Evolutionary conservation across 2,888 invertebrate species (phyloP), one percentile per base, ranked within the genome.

Genomic region (Fissipunctia ypsillon): DNA sequence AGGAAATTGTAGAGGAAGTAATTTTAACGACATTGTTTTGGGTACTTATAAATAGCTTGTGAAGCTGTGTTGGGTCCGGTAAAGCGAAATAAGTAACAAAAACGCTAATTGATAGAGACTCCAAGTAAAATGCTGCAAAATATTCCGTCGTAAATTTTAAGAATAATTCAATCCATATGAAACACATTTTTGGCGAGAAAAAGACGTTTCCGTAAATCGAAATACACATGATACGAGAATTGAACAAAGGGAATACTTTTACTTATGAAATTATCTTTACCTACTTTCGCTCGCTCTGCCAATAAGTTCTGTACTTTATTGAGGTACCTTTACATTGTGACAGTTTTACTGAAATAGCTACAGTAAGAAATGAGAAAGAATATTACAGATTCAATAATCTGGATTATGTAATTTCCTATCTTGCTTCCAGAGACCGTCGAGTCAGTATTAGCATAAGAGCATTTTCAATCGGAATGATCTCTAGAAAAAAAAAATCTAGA

Each of bases 381-480:
- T 78, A 81, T 85, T 76, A 81, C 69, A 54, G 76, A 76, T 84
- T 87, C 78, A 87, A 85, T 86, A 82, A 86, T 87, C 80, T 76
- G 76, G 78, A 87, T 84, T 85, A 82, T 63, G 76, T 80, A 67
- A 85, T 83, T 83, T 69, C 79, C 81, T 81, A 81, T 85, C 82
- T 84, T 77, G 69, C 71, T 79, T 73, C 72, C 76, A 80, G 73
- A 76, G 76, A 82, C 76, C 81, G 71, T 82, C 68, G 80, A 80
- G 78, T 81, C 57, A 84, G 85, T 88, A 89, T 88, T 88, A 88
- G 84, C 88, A 86, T 89, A 88, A 88, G 87, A 91, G 87, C 89
- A 91, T 91, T 91, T 87, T 89, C 90, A 90, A 91, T 91, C 88
- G 88, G 78, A 90, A 89, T 89, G 87, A 91, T 92, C 84, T 89